phyloP scores from a whole-genome alignment of 2,113 vertebrate species.

The Varanus salvator region DNA sequence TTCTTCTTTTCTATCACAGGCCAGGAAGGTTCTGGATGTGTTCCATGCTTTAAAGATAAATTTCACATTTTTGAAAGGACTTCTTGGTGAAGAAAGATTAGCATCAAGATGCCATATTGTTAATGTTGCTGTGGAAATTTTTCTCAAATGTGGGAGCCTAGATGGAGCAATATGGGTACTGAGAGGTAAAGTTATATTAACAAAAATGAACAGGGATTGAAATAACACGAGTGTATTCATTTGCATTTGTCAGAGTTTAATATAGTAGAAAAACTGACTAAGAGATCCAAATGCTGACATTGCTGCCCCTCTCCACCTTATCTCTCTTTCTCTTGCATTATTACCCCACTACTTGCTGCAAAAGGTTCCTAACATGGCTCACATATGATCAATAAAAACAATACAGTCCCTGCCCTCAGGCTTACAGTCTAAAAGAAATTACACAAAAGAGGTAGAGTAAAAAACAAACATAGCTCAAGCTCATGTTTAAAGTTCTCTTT shows the following conservation, averaged over 20 bases:
- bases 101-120: constrained; percentile 87
- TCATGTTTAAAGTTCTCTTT: background rate
- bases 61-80: constrained; percentile 86
- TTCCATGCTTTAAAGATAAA: constrained; percentile 80
- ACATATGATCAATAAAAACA: background rate
- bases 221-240: background rate
- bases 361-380: background rate
- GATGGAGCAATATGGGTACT: constrained; percentile 85
- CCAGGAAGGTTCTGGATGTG: constrained; percentile 84
- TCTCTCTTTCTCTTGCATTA: background rate
- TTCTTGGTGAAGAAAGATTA: constrained; percentile 79
- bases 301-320: too few species aligned
- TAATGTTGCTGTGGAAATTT: constrained; percentile 89
- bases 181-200: constrained; percentile 80
- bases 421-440: background rate
- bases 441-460: background rate
- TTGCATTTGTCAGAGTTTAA: background rate
- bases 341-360: background rate
- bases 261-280: background rate
- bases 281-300: background rate
- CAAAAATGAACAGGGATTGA: background rate
- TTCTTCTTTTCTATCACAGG: constrained; percentile 75
- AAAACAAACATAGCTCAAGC: background rate
- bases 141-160: constrained; percentile 84
- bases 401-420: background rate